Conservation (phyloP, 2,888 invertebrate genomes). For the Drosophila prostipennis region DNA sequence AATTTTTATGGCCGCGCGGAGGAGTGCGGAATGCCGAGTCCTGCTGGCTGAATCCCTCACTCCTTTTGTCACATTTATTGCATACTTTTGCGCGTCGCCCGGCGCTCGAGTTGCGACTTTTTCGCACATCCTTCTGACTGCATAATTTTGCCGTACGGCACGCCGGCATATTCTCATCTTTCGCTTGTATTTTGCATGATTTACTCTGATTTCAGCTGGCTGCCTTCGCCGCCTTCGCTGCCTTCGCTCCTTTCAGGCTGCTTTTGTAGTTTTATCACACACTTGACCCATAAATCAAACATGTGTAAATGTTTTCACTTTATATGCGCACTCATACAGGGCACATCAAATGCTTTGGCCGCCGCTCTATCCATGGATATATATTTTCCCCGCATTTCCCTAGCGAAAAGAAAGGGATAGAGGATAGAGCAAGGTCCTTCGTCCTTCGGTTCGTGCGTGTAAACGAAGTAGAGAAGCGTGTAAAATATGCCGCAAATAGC, state of each 20-base stretch:
- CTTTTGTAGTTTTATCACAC: constrained; percentile 78
- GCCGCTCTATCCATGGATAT: constrained; percentile 52
- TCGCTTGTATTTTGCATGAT: constrained; percentile 72
- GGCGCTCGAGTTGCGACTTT: constrained; percentile 60
- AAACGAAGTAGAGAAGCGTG: constrained; percentile 67
- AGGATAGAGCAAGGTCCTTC: constrained; percentile 27
- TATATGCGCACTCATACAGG: constrained; percentile 69
- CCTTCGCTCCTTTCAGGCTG: constrained; percentile 39
- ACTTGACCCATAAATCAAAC: constrained; percentile 79
- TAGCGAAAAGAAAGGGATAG: background rate
- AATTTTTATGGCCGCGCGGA: constrained; percentile 53
- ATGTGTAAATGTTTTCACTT: constrained; percentile 78
- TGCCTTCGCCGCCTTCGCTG: background rate
- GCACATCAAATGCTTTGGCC: constrained; percentile 67
- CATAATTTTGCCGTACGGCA: constrained; percentile 58
- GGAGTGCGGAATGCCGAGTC: constrained; percentile 4
- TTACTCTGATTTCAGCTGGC: constrained; percentile 65
- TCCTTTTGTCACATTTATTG: constrained; percentile 47
- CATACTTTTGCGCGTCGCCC: constrained; percentile 56
- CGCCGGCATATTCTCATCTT: constrained; percentile 53
- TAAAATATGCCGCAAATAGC: constrained; percentile 78
- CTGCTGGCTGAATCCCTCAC: constrained; percentile 1
- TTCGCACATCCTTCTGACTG: constrained; percentile 67
- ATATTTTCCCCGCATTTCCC: constrained; percentile 32
- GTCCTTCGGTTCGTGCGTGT: constrained; percentile 64